Base-by-base conservation (phyloP, 2,888 invertebrate species). In the Oxystoma pomonae region DNA sequence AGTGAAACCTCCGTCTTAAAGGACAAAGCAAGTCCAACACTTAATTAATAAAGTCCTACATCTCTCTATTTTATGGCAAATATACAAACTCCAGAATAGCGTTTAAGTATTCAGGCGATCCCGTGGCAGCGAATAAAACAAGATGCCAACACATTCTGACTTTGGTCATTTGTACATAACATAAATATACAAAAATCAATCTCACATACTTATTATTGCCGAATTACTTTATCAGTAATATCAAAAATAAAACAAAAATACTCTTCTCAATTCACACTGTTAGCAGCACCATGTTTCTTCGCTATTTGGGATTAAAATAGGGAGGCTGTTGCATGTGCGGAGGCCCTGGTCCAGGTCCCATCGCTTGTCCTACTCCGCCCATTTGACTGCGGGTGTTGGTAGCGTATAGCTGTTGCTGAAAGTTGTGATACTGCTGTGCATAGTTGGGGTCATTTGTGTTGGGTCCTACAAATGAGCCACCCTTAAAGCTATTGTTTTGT, bases 341-440 rank as follows among this genome's bases (percentile, higher is more conserved):
- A 55, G 78, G 80, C 19, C 65, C 65, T 19, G 83, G 83, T 58
- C 83, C 83, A 20, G 83, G 82, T 57, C 82, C 83, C 22, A 78
- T 78, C 3, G 79, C 80, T 77, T 79, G 80, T 35, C 75, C 73
- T 69, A 78, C 79, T 62, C 78, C 80, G 64, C 80, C 80, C 77
- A 81, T 81, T 72, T 86, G 86, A 77, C 85, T 87, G 70, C 90
- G 84, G 52, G 90, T 90, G 69, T 88, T 88, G 58, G 95, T 96
- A 67, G 96, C 95, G 81, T 96, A 96, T 71, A 96, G 82, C 81
- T 95, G 95, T 80, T 96, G 96, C 78, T 96, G 96, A 84, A 96
- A 96, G 82, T 95, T 93, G 81, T 95, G 95, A 83, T 92, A 96
- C 84, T 95, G 95, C 80, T 94, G 94, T 75, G 94, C 95, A 83